Conservation (phyloP, 2,113 vertebrate genomes). For the Danionella cerebrum region DNA sequence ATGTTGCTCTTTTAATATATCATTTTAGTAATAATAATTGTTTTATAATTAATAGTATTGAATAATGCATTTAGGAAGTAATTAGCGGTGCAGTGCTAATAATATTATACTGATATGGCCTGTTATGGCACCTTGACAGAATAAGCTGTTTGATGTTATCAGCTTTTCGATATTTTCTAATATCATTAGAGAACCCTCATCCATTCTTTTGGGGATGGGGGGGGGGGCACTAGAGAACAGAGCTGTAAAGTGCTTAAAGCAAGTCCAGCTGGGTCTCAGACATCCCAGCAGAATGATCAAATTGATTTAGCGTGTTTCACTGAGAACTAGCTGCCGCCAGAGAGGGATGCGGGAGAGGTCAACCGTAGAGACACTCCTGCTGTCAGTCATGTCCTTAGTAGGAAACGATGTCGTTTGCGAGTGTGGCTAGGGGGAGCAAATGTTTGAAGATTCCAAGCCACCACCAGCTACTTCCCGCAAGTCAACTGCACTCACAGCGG, state of each 20-base stretch:
- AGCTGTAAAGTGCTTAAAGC: slow-evolving; percentile 25
- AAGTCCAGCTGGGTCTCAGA: slow-evolving; percentile 7
- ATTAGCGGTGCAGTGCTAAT: no score
- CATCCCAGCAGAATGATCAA: slow-evolving; percentile 39
- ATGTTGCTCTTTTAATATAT: no score
- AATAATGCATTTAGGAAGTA: no score
- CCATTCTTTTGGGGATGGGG: slow-evolving; percentile 1
- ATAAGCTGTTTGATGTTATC: no score
- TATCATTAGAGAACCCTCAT: slow-evolving; percentile 5
- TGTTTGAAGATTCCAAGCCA: not conserved
- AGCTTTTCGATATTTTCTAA: not conserved
- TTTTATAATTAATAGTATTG: no score
- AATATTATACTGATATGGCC: no score
- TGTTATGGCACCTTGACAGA: no score
- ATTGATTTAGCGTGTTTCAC: slow-evolving; percentile 52
- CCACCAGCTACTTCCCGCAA: not conserved
- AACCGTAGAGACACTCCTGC: not conserved
- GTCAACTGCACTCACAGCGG: slow-evolving; percentile 13
- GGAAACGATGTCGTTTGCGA: not conserved
- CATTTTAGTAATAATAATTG: no score
- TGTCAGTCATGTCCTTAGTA: not conserved
- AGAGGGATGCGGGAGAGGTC: slow-evolving; percentile 4
- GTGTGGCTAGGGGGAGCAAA: not conserved
- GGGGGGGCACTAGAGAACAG: no score
- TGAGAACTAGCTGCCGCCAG: slow-evolving; percentile 31